These are phyloP conservation scores for Napeogenes sylphis DNA, from an alignment of 2,888 invertebrate species.

Conservation along the genomic window DNA sequence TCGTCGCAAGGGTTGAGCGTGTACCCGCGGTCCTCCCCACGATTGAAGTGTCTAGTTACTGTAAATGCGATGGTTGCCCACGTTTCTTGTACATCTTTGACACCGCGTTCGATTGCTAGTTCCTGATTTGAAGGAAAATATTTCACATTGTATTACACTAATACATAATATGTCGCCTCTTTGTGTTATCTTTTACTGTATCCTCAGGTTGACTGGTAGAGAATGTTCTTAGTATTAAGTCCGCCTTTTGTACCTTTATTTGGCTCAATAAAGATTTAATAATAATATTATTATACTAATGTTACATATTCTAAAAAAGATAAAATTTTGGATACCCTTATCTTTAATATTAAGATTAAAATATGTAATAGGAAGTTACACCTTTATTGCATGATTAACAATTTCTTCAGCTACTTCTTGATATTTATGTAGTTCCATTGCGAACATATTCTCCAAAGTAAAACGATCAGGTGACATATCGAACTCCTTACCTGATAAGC, in stretches of 20 bases:
- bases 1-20: conserved; percentile 91
- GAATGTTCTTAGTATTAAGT: no score
- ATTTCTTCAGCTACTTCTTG: conserved; percentile 91
- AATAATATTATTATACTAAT: no score
- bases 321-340: no score
- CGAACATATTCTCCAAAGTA: conserved; percentile 93
- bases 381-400: conserved; percentile 90
- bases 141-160: background rate
- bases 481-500: conserved; percentile 79
- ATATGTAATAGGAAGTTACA: conserved; percentile 24
- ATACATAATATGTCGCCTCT: no score
- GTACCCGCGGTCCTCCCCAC: conserved; percentile 86
- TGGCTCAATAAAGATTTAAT: no score
- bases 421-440: conserved; percentile 92
- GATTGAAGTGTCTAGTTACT: conserved; percentile 82
- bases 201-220: no score
- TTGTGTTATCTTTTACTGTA: no score
- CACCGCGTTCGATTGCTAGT: conserved; percentile 91
- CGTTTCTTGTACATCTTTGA: conserved; percentile 87
- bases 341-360: no score
- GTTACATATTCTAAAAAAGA: no score
- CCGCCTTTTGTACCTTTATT: no score
- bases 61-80: conserved; percentile 83
- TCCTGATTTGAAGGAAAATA: conserved; percentile 67
- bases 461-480: conserved; percentile 94